These are phyloP conservation scores for Nowickia ferox DNA, from an alignment of 2,888 invertebrate species.

Conservation along the genomic window DNA sequence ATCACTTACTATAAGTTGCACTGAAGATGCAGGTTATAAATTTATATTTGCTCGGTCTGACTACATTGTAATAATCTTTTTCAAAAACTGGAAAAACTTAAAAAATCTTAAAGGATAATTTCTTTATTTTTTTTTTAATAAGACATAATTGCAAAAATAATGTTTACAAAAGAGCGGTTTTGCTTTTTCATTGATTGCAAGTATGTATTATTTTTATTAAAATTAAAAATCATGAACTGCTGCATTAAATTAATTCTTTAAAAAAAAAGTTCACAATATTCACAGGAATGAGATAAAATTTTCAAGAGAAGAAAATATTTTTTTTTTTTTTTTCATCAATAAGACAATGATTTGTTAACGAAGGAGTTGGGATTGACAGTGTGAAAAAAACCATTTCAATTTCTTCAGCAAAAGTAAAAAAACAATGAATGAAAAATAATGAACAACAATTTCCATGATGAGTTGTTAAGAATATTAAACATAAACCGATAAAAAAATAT, in stretches of 20 bases:
- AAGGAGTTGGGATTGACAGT: not conserved
- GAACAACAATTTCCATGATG: too few species aligned
- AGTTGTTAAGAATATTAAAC: not conserved
- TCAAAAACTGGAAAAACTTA: too few species aligned
- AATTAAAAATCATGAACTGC: not conserved
- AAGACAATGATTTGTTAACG: not conserved
- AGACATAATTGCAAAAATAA: not conserved
- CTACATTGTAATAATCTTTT: too few species aligned
- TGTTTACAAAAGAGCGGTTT: not conserved
- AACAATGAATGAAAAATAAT: not conserved
- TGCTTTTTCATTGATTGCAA: not conserved
- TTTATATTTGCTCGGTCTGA: too few species aligned
- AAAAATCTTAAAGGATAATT: too few species aligned
- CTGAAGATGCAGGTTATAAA: too few species aligned
- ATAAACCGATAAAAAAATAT: not conserved
- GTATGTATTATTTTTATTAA: conserved; percentile 10
- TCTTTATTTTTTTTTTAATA: not conserved
- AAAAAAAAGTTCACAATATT: not conserved
- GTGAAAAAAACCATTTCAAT: not conserved
- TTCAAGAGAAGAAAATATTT: not conserved
- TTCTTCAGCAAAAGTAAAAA: not conserved
- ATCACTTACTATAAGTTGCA: too few species aligned
- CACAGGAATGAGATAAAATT: not conserved
- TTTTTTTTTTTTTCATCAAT: not conserved
- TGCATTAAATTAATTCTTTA: not conserved